phyloP scores from a whole-genome alignment of 2,113 vertebrate genomes.

The Anarrhichthys ocellatus region DNA sequence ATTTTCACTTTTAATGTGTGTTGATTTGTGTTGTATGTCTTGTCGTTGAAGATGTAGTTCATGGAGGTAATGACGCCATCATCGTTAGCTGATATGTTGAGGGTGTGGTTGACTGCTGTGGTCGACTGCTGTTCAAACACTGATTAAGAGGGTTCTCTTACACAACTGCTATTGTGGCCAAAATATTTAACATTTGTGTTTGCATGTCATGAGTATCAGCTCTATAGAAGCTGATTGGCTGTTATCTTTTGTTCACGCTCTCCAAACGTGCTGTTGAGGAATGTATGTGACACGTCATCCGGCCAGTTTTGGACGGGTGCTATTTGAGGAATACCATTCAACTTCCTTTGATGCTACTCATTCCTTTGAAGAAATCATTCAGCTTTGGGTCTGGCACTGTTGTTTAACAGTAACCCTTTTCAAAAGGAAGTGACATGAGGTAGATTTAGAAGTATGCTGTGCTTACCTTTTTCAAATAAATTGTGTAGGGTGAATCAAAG shows the following conservation, averaged over 20 bases:
- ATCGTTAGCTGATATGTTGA: not conserved
- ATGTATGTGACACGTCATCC: not conserved
- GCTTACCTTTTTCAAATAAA: not conserved
- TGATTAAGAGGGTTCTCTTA: not conserved
- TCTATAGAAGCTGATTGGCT: conserved; percentile 12
- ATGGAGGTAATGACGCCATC: not conserved
- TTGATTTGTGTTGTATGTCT: not conserved
- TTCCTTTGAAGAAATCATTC: not conserved
- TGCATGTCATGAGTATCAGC: not conserved
- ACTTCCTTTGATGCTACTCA: not conserved
- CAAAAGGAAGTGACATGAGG: not conserved
- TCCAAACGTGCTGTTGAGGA: not conserved
- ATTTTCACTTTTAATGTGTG: not conserved
- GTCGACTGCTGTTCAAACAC: no score
- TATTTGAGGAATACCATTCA: not conserved
- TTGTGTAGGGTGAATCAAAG: not conserved
- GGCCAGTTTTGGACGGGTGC: not conserved
- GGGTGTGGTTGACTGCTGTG: not conserved
- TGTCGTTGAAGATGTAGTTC: not conserved
- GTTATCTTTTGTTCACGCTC: conserved; percentile 7
- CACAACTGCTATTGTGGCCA: not conserved
- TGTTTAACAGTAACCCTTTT: not conserved
- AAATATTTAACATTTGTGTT: not conserved
- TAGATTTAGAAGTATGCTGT: not conserved
- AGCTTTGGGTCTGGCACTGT: not conserved